Conservation (phyloP, 2,113 vertebrate genomes). For the Gasterosteus aculeatus region DNA sequence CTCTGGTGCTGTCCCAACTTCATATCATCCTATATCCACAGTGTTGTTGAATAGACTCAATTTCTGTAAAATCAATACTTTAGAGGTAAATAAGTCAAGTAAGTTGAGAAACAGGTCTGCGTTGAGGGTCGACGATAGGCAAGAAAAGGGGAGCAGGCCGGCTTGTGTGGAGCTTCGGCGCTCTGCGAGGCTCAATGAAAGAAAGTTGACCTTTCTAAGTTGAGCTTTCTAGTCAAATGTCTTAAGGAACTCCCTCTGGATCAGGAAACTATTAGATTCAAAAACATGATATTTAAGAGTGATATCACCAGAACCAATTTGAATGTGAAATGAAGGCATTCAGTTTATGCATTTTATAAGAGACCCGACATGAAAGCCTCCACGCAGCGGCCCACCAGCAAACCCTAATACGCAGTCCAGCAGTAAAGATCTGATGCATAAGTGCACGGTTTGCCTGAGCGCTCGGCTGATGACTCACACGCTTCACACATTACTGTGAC, state of each 20-base stretch:
- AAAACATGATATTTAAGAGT: constrained; percentile 65
- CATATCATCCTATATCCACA: neutral
- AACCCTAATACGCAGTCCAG: constrained; percentile 11
- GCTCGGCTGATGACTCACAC: neutral
- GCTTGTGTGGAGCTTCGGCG: constrained; percentile 52
- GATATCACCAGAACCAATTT: constrained; percentile 54
- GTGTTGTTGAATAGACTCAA: neutral
- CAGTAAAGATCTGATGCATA: neutral
- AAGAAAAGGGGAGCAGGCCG: constrained; percentile 55
- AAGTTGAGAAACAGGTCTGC: constrained; percentile 19
- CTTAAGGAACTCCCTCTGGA: constrained; percentile 67
- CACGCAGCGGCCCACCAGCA: constrained; percentile 23
- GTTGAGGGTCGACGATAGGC: constrained; percentile 51
- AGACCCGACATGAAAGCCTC: constrained; percentile 11
- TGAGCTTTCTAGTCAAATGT: constrained; percentile 71
- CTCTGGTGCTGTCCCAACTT: neutral
- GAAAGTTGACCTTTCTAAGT: constrained; percentile 63
- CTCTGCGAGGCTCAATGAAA: constrained; percentile 72
- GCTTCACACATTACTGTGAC: constrained; percentile 3
- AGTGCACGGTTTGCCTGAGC: neutral
- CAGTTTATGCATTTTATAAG: constrained; percentile 16
- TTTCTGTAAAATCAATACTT: neutral
- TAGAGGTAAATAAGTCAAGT: neutral
- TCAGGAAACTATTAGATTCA: constrained; percentile 71
- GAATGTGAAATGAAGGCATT: constrained; percentile 47